Evolutionary conservation across 2,797 vertebrate genomes (phyloP).

Genomic region (Coreius guichenoti): DNA sequence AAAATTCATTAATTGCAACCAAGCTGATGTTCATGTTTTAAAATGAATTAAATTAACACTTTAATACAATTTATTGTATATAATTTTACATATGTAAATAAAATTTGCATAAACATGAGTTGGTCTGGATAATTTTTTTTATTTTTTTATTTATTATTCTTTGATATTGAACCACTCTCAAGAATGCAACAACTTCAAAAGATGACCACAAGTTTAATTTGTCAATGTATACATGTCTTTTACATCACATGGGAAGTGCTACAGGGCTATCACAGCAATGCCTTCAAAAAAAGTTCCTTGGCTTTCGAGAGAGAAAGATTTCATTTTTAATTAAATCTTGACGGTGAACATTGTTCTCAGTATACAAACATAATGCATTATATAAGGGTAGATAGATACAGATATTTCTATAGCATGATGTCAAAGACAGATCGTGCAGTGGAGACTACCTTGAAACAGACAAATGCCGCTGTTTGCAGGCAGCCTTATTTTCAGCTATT

Average conservation of each 20-base stretch:
- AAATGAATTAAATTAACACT: not conserved
- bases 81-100: not conserved
- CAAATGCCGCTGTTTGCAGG: slow-evolving; percentile 47
- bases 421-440: slow-evolving; percentile 61
- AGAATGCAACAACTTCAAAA: slow-evolving; percentile 63
- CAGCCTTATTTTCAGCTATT: slow-evolving; percentile 45
- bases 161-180: slow-evolving; percentile 27
- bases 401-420: slow-evolving; percentile 63
- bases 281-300: slow-evolving; percentile 72
- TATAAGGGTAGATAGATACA: slow-evolving; percentile 65
- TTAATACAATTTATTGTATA: not conserved
- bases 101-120: not conserved
- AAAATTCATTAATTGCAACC: not conserved
- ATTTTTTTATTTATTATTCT: not conserved
- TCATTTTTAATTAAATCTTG: slow-evolving; percentile 39
- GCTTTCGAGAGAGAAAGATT: slow-evolving; percentile 68
- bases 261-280: slow-evolving; percentile 72
- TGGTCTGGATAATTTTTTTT: slow-evolving; percentile 37
- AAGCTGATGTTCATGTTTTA: not conserved
- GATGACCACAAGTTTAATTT: slow-evolving; percentile 79
- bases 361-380: slow-evolving; percentile 67
- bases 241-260: slow-evolving; percentile 77
- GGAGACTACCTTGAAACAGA: slow-evolving; percentile 37
- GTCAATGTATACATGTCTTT: slow-evolving; percentile 75
- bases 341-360: slow-evolving; percentile 63